Evolutionary conservation across 2,113 vertebrate species (phyloP), one percentile per base, ranked within the genome.

Genomic region (Scomber scombrus): DNA sequence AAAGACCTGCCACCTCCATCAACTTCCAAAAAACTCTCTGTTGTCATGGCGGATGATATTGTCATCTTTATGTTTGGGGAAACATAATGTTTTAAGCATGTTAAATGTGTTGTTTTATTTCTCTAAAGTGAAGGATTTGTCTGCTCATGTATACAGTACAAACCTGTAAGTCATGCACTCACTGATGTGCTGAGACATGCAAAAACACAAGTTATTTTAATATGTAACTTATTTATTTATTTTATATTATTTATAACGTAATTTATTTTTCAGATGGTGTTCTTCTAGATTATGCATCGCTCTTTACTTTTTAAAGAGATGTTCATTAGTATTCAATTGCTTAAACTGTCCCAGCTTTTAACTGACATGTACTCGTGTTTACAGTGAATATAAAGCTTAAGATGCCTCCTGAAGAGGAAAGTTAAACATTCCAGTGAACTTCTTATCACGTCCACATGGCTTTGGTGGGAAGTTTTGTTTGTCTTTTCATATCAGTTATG

Each of bases 191-290:
- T 62, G 79, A 82, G 60, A 78, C 76, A 85, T 78, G 70, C 11
- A 11, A 40, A 54, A 54, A 62, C 49, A 16, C 76, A 23, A 85
- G 23, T 81, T 86, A 82, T 86, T 88, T 68, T 6, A 43, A 71
- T 63, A 62, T 72, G 23, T 23, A 50, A 49, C 46, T 34, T 58
- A 89, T 88, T 40, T 40, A 40, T 40, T 89, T 88, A 87, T 92
- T 91, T 91, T 86, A 51, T 84, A 83, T 82, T 89, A 90, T 86
- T 88, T 89, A 70, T 91, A 60, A 75, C 45, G 46, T 79, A 51
- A 86, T 84, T 89, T 84, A 80, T 90, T 88, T 88, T 68, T 57
- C 52, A 80, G 52, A 66, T 57, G n/a, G 21, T 60, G n/a, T 85
- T 84, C 64, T 84, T 88, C 50, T 74, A 71, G 69, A 71, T 78